Evolutionary conservation across 2,888 invertebrate genomes (phyloP), one percentile per base, ranked within the genome.

Genomic region (Lutraria lutraria): DNA sequence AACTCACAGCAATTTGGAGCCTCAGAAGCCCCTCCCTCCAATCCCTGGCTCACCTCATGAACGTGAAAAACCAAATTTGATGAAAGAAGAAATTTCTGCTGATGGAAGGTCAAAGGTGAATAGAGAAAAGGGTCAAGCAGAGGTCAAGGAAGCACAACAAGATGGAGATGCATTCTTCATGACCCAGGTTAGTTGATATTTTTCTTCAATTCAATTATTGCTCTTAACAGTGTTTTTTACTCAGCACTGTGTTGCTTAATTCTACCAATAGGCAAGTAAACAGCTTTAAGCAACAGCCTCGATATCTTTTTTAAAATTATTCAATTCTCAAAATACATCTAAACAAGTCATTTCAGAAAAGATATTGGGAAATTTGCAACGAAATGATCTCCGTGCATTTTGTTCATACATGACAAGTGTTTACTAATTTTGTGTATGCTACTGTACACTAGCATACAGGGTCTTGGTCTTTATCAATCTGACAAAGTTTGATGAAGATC

Each of bases 111-210:
- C 88, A 63, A 76, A 84, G 82, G 68, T 68, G 63, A 85, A 84
- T 80, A 76, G 84, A 83, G 85, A 84, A n/a, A 88, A 89, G 72
- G 84, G 68, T 89, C 92, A 25, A 87, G 89, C 89, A 82, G 87
- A 31, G 92, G 89, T 16, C 86, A 81, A 68, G 76, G 83, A 88
- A 25, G 76, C 34, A 19, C 72, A 85, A 80, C 86, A 89, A 79
- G 91, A 92, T n/a, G 93, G 93, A n/a, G 94, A 95, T 72, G 94
- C 95, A 12, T 96, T 96, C 94, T 96, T 96, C 83, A 96, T 96
- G 96, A 96, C 96, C 54, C 96, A 96, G 95, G 95, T 96, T 85
- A n/a, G 13, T n/a, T 15, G 56, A 8, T 16, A 16, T 15, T 19
- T 56, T 56, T 16, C 21, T 80, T 56, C 1, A 25, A n/a, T 29